phyloP scores from a whole-genome alignment of 2,888 invertebrate genomes.

The Synanthedon vespiformis region DNA sequence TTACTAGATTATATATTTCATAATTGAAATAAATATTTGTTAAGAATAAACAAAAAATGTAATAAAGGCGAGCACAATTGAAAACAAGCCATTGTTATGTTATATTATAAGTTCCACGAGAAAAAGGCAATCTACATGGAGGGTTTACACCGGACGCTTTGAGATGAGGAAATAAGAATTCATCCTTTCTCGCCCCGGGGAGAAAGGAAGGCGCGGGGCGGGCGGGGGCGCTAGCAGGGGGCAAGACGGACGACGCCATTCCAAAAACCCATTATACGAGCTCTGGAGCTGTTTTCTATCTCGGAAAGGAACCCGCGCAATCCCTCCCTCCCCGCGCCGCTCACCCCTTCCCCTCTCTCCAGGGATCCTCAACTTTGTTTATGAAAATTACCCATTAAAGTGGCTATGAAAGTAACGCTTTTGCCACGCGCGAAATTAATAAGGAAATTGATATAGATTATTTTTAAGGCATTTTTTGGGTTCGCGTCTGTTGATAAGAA shows the following conservation, averaged over 20 bases:
- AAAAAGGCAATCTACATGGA: conserved; percentile 69
- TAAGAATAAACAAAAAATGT: conserved; percentile 16
- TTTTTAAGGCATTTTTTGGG: conserved; percentile 23
- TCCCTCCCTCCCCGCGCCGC: conserved; percentile 25
- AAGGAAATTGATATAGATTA: conserved; percentile 67
- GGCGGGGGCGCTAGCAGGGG: conserved; percentile 33
- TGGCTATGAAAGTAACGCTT: conserved; percentile 69
- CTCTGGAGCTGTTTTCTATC: conserved; percentile 73
- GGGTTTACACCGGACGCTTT: conserved; percentile 63
- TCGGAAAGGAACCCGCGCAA: conserved; percentile 58
- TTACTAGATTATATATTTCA: not conserved
- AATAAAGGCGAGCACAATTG: conserved; percentile 57
- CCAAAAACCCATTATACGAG: conserved; percentile 78
- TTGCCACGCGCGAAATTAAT: conserved; percentile 67
- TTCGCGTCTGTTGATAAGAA: not conserved
- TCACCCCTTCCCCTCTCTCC: conserved; percentile 25
- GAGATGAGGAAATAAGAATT: conserved; percentile 71
- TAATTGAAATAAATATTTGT: not conserved
- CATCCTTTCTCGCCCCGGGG: conserved; percentile 65
- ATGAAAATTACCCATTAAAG: conserved; percentile 71
- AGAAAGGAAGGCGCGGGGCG: conserved; percentile 22
- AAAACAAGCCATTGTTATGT: conserved; percentile 69
- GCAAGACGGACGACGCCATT: conserved; percentile 79
- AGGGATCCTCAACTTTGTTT: conserved; percentile 66
- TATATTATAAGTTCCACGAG: conserved; percentile 58